These are phyloP conservation scores for Anser cygnoides DNA, from an alignment of 2,113 vertebrate species.

Conservation along the genomic window DNA sequence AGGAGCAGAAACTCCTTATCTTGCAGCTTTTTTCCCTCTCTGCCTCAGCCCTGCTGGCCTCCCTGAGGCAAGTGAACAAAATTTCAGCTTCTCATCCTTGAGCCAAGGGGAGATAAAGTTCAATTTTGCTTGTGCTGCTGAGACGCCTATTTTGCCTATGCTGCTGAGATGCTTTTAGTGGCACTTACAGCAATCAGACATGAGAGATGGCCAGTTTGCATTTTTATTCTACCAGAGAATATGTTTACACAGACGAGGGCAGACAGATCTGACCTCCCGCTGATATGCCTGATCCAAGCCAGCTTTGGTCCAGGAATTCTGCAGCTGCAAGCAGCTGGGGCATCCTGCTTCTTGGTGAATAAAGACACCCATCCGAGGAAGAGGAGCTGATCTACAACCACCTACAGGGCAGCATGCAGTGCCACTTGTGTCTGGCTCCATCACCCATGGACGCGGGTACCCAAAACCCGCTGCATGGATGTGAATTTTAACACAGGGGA, in stretches of 20 bases:
- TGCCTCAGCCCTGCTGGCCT: not conserved
- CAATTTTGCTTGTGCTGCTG: not conserved
- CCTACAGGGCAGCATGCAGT: not conserved
- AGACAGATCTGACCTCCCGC: not conserved
- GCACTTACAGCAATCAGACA: not conserved
- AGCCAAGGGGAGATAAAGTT: not conserved
- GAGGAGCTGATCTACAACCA: not conserved
- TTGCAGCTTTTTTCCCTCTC: not conserved
- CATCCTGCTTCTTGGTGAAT: not conserved
- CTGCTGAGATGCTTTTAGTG: not conserved
- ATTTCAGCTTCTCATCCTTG: not conserved
- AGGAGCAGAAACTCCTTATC: not conserved
- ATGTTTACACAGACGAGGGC: constrained; percentile 20
- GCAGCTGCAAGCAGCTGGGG: not conserved
- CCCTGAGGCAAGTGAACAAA: not conserved
- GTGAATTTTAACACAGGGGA: not conserved
- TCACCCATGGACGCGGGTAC: not conserved
- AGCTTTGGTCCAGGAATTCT: not conserved
- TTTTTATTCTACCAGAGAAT: constrained; percentile 15
- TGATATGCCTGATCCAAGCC: not conserved
- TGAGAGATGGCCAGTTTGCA: not conserved
- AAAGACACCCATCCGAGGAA: not conserved
- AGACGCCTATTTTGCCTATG: not conserved
- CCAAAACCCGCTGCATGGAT: not conserved
- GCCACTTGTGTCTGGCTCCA: not conserved